These are phyloP conservation scores for Epicauta chinensis DNA, from an alignment of 1,140 invertebrate genomes.

Conservation along the genomic window DNA sequence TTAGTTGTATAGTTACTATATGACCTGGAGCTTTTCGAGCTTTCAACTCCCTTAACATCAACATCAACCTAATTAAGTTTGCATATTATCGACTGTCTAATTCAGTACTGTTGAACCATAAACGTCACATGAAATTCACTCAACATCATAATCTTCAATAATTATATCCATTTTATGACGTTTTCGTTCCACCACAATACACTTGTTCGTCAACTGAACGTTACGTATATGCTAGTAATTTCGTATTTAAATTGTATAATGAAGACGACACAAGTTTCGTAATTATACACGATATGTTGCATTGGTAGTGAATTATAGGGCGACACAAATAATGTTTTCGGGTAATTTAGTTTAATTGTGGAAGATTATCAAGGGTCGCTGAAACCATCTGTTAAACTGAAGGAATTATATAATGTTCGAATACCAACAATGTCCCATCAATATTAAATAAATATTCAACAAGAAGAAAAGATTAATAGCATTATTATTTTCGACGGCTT, in stretches of 20 bases:
- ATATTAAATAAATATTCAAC: no score
- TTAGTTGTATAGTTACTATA: no score
- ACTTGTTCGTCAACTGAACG: not conserved
- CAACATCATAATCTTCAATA: no score
- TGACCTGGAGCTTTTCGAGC: no score
- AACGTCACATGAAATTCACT: not conserved
- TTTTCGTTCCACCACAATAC: not conserved
- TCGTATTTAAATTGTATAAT: constrained; percentile 12
- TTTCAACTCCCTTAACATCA: no score
- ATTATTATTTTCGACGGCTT: no score
- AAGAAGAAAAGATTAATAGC: no score
- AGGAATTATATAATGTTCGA: no score
- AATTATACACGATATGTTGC: constrained; percentile 13
- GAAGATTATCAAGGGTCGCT: constrained; percentile 13
- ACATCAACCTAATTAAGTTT: constrained; percentile 13
- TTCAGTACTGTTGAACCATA: constrained; percentile 13
- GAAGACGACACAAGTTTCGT: constrained; percentile 2
- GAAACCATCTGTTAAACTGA: not conserved
- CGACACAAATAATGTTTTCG: constrained; percentile 8
- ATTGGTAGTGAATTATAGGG: constrained; percentile 13
- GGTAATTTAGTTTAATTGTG: constrained; percentile 23
- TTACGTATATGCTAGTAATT: constrained; percentile 8
- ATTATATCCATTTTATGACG: no score
- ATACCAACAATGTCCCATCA: no score
- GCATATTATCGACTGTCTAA: constrained; percentile 20